Base-by-base conservation (phyloP, 1,140 invertebrate species). In the Rhynchophorus ferrugineus region DNA sequence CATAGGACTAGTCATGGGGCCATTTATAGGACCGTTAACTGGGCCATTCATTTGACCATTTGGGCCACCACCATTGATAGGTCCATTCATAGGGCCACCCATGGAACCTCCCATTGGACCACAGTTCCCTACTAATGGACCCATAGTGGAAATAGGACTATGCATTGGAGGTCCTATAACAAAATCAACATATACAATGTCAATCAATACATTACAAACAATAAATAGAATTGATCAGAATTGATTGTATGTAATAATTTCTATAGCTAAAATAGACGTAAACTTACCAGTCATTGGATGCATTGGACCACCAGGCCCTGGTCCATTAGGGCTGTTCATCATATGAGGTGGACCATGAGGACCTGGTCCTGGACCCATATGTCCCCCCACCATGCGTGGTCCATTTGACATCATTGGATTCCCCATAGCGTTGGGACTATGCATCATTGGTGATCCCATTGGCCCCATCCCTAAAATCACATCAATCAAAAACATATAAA, bases 101-200 rank as follows among this genome's bases (percentile, higher is more conserved):
- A 62, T 57, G 70, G 74, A 44, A 49, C 60, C 57, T 49, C 67
- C 66, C 67, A 72, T 73, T 19, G 64, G 64, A 17, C 68, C 65
- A 3, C 80, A 78, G 75, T 82, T 82, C 58, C 78, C 78, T 73
- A 80, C 49, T 58, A 66, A 63, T 8, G 80, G 81, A 16, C 80
- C 81, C 78, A 84, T 84, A 58, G 78, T 81, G 24, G 78, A 78
- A 73, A 82, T 82, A 1, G 80, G 80, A 60, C 78, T 81, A 63
- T 65, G 64, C 63, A 69, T 68, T 14, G 67, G 67, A 9, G 66
- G 66, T 17, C 65, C 66, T 62, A 37, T 9, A 58, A 58, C 29
- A 42, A 39, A 7, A 41, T 19, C n/a, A 42, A 11, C 37, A 37
- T 33, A 36, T 20, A 24, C 18, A 41, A 22, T 18, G 22, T 43